phyloP scores from a whole-genome alignment of 2,888 invertebrate species.

The Conops quadrifasciatus region DNA sequence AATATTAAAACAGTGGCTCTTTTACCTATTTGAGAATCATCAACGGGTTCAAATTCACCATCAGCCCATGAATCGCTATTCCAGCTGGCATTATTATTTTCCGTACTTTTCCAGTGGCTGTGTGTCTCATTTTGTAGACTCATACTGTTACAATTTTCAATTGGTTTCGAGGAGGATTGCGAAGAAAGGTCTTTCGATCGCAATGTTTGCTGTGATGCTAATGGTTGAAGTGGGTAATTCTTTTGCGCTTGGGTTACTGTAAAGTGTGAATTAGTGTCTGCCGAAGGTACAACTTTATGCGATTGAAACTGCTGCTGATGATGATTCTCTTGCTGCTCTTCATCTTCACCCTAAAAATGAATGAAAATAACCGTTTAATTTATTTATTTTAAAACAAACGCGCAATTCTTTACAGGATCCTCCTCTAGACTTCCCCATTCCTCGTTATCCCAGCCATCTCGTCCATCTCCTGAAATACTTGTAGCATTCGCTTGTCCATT shows the following conservation, averaged over 20 bases:
- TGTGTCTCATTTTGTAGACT: constrained; percentile 48
- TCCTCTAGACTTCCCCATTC: constrained; percentile 89
- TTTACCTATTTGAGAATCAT: constrained; percentile 71
- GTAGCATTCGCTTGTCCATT: constrained; percentile 67
- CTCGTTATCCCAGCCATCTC: constrained; percentile 84
- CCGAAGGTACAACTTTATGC: no score
- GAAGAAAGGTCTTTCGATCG: constrained; percentile 62
- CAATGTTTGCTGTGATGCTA: constrained; percentile 50
- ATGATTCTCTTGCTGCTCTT: constrained; percentile 57
- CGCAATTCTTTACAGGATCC: constrained; percentile 70
- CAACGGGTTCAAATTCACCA: constrained; percentile 81
- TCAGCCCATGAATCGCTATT: constrained; percentile 76
- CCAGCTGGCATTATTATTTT: constrained; percentile 65
- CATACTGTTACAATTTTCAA: constrained; percentile 63
- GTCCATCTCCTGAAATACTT: constrained; percentile 68
- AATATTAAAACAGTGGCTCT: not conserved
- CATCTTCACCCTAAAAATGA: constrained; percentile 58
- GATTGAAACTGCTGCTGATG: constrained; percentile 58
- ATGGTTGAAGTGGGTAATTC: constrained; percentile 51
- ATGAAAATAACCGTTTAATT: no score
- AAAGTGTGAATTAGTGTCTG: no score
- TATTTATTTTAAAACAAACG: no score
- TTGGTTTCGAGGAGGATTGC: constrained; percentile 52
- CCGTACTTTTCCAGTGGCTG: constrained; percentile 57
- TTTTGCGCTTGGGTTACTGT: constrained; percentile 47